Evolutionary conservation across 2,888 invertebrate species (phyloP).

Genomic region (Schizotus pectinicornis): DNA sequence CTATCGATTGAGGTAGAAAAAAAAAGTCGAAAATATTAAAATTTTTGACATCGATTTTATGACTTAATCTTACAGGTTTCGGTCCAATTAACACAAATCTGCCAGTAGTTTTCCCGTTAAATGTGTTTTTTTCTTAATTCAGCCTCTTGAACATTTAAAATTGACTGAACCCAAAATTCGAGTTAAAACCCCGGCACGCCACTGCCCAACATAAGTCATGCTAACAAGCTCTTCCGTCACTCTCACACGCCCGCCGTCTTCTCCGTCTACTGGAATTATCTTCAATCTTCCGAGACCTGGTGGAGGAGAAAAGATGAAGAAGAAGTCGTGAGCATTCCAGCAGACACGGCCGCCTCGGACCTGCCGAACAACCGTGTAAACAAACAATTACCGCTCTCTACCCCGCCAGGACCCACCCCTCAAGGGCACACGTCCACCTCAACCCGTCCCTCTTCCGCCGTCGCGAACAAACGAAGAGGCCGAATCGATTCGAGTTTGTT

Average conservation of each 20-base stretch:
- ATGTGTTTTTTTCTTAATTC: no score
- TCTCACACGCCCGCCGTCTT: conserved; percentile 40
- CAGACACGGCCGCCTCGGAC: conserved; percentile 33
- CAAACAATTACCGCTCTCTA: conserved; percentile 49
- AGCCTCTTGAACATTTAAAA: no score
- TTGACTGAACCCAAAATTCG: no score
- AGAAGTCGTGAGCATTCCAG: conserved; percentile 40
- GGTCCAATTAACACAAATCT: no score
- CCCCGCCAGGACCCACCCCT: not conserved
- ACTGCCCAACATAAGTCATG: conserved; percentile 51
- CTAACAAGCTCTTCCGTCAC: conserved; percentile 52
- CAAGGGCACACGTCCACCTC: conserved; percentile 8
- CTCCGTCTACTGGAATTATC: conserved; percentile 51
- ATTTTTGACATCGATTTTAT: no score
- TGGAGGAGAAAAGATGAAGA: no score
- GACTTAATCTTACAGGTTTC: no score
- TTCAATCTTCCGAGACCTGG: conserved; percentile 47
- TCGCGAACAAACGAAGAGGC: not conserved
- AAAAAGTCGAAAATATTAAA: no score
- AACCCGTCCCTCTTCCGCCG: not conserved
- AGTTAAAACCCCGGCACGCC: conserved; percentile 36
- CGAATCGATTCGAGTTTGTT: conserved; percentile 5
- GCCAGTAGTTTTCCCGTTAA: no score
- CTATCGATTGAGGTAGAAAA: no score
- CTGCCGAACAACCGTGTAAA: conserved; percentile 50